phyloP scores from a whole-genome alignment of 2,113 vertebrate species.

The Dascyllus trimaculatus region DNA sequence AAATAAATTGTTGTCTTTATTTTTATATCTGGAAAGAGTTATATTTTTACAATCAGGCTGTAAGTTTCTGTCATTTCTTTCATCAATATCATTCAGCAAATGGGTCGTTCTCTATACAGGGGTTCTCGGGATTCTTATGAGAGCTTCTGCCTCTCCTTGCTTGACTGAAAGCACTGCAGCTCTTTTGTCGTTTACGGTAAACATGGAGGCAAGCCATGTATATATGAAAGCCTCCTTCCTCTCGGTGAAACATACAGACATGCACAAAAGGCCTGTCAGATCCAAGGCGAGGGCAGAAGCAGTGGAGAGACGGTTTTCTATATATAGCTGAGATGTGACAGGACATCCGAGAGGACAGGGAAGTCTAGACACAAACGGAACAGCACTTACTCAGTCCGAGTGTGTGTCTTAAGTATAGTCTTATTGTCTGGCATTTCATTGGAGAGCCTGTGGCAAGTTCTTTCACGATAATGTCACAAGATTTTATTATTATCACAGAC shows the following conservation, averaged over 20 bases:
- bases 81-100: constrained; percentile 18
- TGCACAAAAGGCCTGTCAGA: constrained; percentile 46
- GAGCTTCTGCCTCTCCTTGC: not conserved
- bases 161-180: constrained; percentile 1
- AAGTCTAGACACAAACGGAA: constrained; percentile 71
- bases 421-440: constrained; percentile 57
- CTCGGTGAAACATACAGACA: constrained; percentile 36
- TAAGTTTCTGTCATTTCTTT: not conserved
- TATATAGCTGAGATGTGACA: constrained; percentile 77
- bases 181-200: constrained; percentile 12
- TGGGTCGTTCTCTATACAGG: not conserved
- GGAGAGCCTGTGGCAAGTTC: constrained; percentile 34
- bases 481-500: constrained; percentile 19
- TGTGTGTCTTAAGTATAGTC: constrained; percentile 28
- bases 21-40: not conserved
- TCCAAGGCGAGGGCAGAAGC: constrained; percentile 43
- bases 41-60: constrained; percentile 18
- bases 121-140: no score
- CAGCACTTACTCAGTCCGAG: constrained; percentile 21
- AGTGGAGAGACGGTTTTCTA: constrained; percentile 60
- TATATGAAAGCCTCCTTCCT: constrained; percentile 13
- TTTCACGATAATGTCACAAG: constrained; percentile 41
- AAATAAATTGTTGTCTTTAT: constrained; percentile 7
- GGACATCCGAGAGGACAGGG: constrained; percentile 74
- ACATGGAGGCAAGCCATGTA: constrained; percentile 1